phyloP scores from a whole-genome alignment of 1,140 invertebrate genomes.

The Listronotus oregonensis region DNA sequence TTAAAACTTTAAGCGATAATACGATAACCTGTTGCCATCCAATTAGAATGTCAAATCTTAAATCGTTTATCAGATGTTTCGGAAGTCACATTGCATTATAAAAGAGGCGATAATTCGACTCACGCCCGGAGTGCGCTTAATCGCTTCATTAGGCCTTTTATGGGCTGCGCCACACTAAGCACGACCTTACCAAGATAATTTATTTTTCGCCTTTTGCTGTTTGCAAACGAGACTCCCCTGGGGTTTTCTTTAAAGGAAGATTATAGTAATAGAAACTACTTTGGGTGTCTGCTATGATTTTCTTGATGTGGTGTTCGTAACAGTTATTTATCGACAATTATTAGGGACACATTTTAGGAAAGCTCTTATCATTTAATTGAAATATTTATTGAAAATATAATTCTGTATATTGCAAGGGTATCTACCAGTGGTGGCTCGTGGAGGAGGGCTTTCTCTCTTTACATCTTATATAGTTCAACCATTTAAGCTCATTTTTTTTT shows the following conservation, averaged over 20 bases:
- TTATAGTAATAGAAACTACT: conserved; percentile 12
- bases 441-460: too few species aligned
- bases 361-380: too few species aligned
- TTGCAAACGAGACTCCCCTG: conserved; percentile 14
- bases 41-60: conserved; percentile 23
- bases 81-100: conserved; percentile 24
- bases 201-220: conserved; percentile 21
- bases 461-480: too few species aligned
- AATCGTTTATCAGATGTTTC: conserved; percentile 29
- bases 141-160: conserved; percentile 33
- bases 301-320: too few species aligned
- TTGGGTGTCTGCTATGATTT: neutral
- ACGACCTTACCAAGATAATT: conserved; percentile 24
- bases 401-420: too few species aligned
- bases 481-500: too few species aligned
- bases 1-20: conserved; percentile 3
- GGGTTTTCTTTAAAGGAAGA: conserved; percentile 12
- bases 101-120: conserved; percentile 30
- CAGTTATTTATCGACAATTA: too few species aligned
- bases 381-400: too few species aligned
- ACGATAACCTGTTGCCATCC: conserved; percentile 18
- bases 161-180: conserved; percentile 16
- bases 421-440: too few species aligned
- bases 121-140: conserved; percentile 30
- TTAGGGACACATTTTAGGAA: too few species aligned